Conservation (phyloP, 2,888 invertebrate species). For the Odontothrips loti region DNA sequence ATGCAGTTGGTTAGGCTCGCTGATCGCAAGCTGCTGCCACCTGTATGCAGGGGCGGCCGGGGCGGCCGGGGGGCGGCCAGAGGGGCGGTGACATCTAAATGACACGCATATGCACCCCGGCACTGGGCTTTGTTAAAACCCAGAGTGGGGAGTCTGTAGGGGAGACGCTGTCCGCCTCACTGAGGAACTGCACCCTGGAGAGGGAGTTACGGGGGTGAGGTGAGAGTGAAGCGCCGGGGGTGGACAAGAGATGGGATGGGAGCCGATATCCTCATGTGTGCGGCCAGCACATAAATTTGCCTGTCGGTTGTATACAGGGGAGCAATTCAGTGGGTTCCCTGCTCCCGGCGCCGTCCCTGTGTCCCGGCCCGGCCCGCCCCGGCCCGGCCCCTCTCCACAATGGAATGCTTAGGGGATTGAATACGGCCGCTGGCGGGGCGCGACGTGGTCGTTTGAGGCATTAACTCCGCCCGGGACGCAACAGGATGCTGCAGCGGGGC, state of each 20-base stretch:
- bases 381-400: not conserved
- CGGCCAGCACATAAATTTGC: conserved; percentile 9
- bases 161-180: too few species aligned
- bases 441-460: conserved; percentile 9
- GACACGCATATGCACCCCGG: too few species aligned
- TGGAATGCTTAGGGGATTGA: conserved; percentile 12
- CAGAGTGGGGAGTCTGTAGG: too few species aligned
- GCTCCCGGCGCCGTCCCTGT: too few species aligned
- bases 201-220: not conserved
- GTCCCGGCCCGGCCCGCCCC: not conserved
- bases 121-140: too few species aligned
- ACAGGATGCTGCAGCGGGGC: not conserved
- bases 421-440: not conserved
- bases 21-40: too few species aligned
- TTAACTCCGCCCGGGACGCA: not conserved
- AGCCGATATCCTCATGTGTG: not conserved
- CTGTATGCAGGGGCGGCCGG: too few species aligned
- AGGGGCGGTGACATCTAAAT: too few species aligned
- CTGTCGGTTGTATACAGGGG: conserved; percentile 13
- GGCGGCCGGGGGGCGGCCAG: too few species aligned
- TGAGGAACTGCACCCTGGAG: not conserved
- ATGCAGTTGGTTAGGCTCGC: too few species aligned
- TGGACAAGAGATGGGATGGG: too few species aligned
- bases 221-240: too few species aligned
- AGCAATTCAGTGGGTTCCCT: not conserved